Base-by-base conservation (phyloP, 2,113 vertebrate genomes). In the Gopherus evgoodei region DNA sequence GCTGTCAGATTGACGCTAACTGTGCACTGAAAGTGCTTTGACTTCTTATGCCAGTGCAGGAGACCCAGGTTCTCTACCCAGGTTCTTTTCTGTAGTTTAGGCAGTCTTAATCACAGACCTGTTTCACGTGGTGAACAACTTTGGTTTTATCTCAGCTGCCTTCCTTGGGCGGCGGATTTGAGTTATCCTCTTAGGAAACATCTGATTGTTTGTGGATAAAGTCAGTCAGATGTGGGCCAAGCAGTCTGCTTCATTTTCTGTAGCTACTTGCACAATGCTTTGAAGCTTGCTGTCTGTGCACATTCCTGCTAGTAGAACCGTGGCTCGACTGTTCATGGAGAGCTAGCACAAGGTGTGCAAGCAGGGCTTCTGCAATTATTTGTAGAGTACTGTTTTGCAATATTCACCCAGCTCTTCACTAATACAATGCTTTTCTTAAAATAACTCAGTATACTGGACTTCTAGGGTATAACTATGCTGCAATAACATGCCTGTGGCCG, bases 161-260 rank as follows among this genome's bases (percentile, higher is more conserved):
- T 75, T 78, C 84, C 62, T 69, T 29, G 86, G 35, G 38, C 62
- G 8, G 81, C 91, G 0, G 1, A 35, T 35, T 84, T 91, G 56
- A 85, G 4, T 86, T 89, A 69, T 82, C 29, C 56, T 92, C 14
- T 82, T 81, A 79, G 42, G 72, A 95, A 92, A 88, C 84, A 90
- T 54, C 49, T 78, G 49, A 27, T 78, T 81, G 4, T 6, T 90
- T 81, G 52, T 96, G n/a, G 81, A 22, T 24, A 90, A 88, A 89
- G 35, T 8, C 72, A 90, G 76, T 84, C 53, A 29, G 17, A 53
- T 9, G n/a, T 83, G 69, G 84, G 82, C 75, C 83, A 92, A 78
- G 29, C 21, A 14, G 84, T 53, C 35, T 84, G 24, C 50, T 35
- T 83, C 42, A 76, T 93, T 90, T 88, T 88, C n/a, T 92, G 47